Evolutionary conservation across 1,140 invertebrate species (phyloP), one percentile per base, ranked within the genome.

Genomic region (Cyphomyrmex costatus): DNA sequence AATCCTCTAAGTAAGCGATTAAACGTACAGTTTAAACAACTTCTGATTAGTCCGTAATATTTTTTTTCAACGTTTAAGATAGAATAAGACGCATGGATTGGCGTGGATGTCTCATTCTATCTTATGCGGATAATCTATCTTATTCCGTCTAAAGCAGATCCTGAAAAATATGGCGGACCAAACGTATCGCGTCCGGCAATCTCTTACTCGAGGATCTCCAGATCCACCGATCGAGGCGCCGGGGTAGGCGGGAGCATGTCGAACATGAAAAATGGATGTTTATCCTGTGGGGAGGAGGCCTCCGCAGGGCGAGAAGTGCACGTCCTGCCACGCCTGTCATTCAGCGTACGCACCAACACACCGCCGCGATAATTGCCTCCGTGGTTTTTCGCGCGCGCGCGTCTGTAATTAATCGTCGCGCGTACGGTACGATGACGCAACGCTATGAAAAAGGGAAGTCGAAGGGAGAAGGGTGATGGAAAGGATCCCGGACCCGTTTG

Each of bases 191-290:
- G 36, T 42, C 36, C 10, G 10, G 36, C 10, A 42, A 42, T 42
- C 36, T 42, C 7, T 42, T 42, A 42, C 36, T 42, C 3, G 36
- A 42, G 36, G 8, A 42, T 42, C 8, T 42, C 36, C 10, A 10
- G 36, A 10, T 42, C 8, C 36, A 51, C 5, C 46, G 77, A 78
- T 51, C 76, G 42, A 51, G 36, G 19, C 49, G 49, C 16, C 19
- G 14, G 21, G 46, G 8, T 24, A 30, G 63, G 21, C 21, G 51
- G 19, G 30, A 30, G 49, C 51, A 73, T 36, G 79, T 82, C 79
- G 79, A 82, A 82, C 79, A 66, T 82, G 79, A 82, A 82, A 82
- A 82, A 82, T 82, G 79, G 24, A 82, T 73, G 53, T 82, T 82
- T 58, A 49, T 82, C 79, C 79, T 66, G n/a, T 33, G 60, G 36